phyloP scores from a whole-genome alignment of 2,113 vertebrate species.

The Oreochromis niloticus region DNA sequence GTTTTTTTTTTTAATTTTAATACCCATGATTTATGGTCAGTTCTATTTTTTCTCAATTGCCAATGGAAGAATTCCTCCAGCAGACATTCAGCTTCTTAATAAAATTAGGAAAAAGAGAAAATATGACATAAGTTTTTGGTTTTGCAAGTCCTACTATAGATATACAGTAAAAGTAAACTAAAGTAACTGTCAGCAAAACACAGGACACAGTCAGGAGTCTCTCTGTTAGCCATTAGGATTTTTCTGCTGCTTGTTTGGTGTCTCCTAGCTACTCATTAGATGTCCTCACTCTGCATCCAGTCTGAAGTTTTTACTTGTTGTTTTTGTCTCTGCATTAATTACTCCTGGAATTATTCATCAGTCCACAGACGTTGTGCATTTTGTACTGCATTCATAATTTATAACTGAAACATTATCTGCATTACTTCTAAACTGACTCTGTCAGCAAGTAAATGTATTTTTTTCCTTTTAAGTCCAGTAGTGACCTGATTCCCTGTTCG shows the following conservation, averaged over 20 bases:
- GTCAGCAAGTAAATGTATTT: not conserved
- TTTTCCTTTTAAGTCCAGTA: not conserved
- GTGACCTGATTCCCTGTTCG: not conserved
- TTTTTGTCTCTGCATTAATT: not conserved
- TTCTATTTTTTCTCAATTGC: not conserved
- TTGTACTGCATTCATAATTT: not conserved
- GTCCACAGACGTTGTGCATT: not conserved
- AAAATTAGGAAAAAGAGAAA: not conserved
- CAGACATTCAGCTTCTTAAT: not conserved
- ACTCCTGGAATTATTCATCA: not conserved
- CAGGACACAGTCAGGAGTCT: not conserved
- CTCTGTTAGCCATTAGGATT: not conserved
- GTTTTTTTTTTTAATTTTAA: not conserved
- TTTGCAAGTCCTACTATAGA: not conserved
- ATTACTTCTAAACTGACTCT: not conserved
- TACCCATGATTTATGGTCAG: not conserved
- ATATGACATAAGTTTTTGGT: not conserved
- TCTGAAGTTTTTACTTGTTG: not conserved
- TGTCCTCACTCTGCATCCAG: not conserved
- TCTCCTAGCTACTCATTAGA: not conserved
- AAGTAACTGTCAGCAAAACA: not conserved
- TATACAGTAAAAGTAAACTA: not conserved
- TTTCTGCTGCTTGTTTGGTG: not conserved
- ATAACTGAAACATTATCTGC: not conserved
- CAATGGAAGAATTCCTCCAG: not conserved